phyloP scores from a whole-genome alignment of 2,888 invertebrate species.

The Drosophila mimica region DNA sequence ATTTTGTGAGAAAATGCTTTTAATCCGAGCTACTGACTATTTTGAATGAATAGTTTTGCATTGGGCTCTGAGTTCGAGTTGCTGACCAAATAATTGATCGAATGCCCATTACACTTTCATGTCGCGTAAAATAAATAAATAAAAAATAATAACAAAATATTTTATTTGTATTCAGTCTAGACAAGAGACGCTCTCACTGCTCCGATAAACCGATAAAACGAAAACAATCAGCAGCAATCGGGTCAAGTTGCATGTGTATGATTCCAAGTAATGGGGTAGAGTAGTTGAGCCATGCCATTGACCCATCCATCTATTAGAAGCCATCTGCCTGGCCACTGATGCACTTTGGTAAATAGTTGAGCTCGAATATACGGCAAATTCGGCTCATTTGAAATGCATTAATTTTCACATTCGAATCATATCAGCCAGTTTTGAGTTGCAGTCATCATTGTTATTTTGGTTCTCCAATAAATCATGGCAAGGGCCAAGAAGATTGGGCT shows the following conservation, averaged over 20 bases:
- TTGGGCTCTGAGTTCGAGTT: background rate
- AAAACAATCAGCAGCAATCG: conserved; percentile 27
- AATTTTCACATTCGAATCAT: background rate
- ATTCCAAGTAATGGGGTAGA: background rate
- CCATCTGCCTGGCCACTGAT: background rate
- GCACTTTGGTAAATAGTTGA: conserved; percentile 19
- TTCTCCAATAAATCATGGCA: conserved; percentile 23
- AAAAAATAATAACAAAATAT: background rate
- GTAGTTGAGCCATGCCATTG: background rate
- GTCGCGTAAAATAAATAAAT: background rate
- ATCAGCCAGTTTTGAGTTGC: conserved; percentile 14
- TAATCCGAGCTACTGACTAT: background rate
- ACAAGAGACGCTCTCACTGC: background rate
- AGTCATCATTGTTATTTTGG: conserved; percentile 26
- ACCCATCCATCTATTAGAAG: background rate
- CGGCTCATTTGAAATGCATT: conserved; percentile 6
- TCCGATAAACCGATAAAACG: no score
- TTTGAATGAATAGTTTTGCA: background rate
- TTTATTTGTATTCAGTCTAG: background rate
- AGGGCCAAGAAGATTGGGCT: background rate
- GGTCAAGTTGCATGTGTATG: conserved; percentile 44
- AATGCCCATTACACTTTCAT: background rate
- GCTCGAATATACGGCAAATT: conserved; percentile 4
- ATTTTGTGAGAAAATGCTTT: conserved; percentile 27
- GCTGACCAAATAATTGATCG: background rate